phyloP scores from a whole-genome alignment of 2,797 vertebrate genomes.

The Platalea minor region DNA sequence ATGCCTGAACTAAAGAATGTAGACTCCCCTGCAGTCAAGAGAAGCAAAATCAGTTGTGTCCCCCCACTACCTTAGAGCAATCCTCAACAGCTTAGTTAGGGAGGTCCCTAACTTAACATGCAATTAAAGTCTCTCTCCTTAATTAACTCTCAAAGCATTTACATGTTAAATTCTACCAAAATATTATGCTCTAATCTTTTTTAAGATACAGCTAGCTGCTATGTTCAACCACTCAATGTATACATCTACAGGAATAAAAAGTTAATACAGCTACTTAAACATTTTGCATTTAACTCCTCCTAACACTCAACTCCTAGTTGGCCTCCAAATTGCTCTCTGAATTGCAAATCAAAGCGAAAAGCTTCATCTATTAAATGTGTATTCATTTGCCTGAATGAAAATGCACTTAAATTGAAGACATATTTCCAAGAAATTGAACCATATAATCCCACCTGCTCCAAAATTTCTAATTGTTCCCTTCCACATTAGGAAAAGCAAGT shows the following conservation, averaged over 20 bases:
- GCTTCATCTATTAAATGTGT: not conserved
- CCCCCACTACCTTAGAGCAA: not conserved
- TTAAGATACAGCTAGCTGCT: not conserved
- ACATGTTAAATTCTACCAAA: not conserved
- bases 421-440: not conserved
- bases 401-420: not conserved
- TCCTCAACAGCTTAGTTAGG: not conserved
- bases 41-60: not conserved
- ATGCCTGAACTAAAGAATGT: constrained; percentile 16
- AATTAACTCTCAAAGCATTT: not conserved
- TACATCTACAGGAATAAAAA: not conserved
- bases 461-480: not conserved
- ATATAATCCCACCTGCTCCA: not conserved
- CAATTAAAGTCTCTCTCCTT: not conserved
- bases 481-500: not conserved
- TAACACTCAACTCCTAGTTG: not conserved
- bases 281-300: not conserved
- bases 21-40: not conserved
- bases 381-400: not conserved
- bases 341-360: not conserved
- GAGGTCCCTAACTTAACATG: not conserved
- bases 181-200: not conserved
- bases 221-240: not conserved
- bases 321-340: not conserved
- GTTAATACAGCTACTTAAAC: not conserved